phyloP scores from a whole-genome alignment of 2,113 vertebrate species.

The Triplophysa tibetana region DNA sequence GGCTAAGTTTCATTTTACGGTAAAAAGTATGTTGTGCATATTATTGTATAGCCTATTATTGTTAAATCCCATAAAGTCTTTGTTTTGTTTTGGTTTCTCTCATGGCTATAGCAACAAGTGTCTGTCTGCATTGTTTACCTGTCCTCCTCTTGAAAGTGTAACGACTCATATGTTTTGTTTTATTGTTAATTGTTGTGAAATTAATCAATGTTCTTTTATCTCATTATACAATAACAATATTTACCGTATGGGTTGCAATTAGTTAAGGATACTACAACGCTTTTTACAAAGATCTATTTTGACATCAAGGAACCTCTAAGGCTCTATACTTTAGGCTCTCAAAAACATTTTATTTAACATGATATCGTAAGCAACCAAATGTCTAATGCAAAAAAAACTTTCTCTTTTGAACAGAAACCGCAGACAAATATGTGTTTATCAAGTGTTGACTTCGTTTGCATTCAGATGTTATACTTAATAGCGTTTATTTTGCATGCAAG shows the following conservation, averaged over 20 bases:
- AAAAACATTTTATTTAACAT: not conserved
- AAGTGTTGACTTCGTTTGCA: not conserved
- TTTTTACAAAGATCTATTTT: not conserved
- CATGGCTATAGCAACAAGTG: slow-evolving; percentile 36
- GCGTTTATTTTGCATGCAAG: not conserved
- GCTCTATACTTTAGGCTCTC: not conserved
- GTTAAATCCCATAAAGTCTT: not conserved
- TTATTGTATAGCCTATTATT: not conserved
- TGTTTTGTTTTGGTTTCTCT: not conserved
- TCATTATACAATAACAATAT: not conserved
- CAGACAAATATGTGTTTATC: not conserved
- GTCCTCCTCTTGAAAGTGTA: not conserved
- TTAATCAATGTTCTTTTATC: not conserved
- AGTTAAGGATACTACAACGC: not conserved
- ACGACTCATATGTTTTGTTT: not conserved
- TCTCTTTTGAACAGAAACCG: not conserved
- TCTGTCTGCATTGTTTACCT: not conserved
- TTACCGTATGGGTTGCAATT: not conserved
- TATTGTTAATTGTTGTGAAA: not conserved
- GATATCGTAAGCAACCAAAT: not conserved
- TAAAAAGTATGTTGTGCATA: not conserved
- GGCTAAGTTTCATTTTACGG: not conserved
- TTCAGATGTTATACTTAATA: not conserved
- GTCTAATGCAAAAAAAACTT: not conserved
- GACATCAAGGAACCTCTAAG: not conserved